Base-by-base conservation (phyloP, 2,888 invertebrate genomes). In the Amphipoea oculea region DNA sequence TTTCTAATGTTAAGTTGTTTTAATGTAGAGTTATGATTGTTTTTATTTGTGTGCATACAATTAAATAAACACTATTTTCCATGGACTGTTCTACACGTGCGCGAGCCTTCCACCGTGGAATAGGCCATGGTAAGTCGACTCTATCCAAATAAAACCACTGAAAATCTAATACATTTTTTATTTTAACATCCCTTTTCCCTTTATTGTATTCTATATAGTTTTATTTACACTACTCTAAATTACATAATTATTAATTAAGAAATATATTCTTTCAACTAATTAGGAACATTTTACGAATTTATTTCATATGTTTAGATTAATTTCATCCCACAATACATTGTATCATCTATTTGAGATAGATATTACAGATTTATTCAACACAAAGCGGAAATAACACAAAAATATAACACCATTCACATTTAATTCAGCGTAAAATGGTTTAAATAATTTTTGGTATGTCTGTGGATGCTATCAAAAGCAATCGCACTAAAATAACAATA, bases 121-220 rank as follows among this genome's bases (percentile, higher is more conserved):
- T 95, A 95, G 95, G 94, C 95, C 96, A 95, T 96, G 96, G 96
- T 96, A 95, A 96, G 96, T 96, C 93, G 90, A 94, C 90, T 93
- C 90, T 93, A 94, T 93, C 89, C 86, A 92, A 95, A 95, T 96
- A 96, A 96, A 96, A 93, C 88, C 86, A 93, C 90, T 88, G 86
- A 90, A 91, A 91, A 91, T 88, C 90, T 86, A 90, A 84, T 78
- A 74, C 78, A 54, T 87, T 92, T 89, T 94, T 94, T 95, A n/a
- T 92, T 92, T 92, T 90, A 51, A 88, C 78, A 85, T 79, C 78
- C 69, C 76, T 62, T 67, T 68, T 45, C 9, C 65, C 60, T 63
- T 73, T 29, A 51, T n/a, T 63, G 36, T 65, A 68, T 77, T 42
- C 11, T 78, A 74, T 2, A 73, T 36, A 62, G 1, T 12, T 70